phyloP scores from a whole-genome alignment of 2,888 invertebrate genomes.

The Eretmocerus hayati region DNA sequence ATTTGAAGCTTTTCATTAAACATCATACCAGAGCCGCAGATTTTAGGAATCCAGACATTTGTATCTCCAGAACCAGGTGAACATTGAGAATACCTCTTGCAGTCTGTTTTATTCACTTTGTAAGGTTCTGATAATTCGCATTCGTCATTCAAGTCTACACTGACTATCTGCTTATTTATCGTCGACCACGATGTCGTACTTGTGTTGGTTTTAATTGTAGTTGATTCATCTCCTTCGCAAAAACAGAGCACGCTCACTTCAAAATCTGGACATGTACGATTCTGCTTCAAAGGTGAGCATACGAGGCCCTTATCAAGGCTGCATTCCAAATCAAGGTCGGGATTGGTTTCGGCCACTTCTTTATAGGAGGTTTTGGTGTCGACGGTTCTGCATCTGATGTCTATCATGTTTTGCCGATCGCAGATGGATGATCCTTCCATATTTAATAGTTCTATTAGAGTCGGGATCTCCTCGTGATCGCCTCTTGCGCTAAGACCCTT shows the following conservation, averaged over 20 bases:
- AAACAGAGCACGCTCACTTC: constrained; percentile 72
- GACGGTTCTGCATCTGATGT: constrained; percentile 71
- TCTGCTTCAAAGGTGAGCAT: constrained; percentile 22
- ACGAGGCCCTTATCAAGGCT: constrained; percentile 59
- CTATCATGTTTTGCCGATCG: constrained; percentile 55
- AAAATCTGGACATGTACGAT: constrained; percentile 64
- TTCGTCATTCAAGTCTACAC: too few relatives aligned
- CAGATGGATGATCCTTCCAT: constrained; percentile 53
- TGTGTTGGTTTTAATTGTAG: background rate
- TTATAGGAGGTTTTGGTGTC: constrained; percentile 41
- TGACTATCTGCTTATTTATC: background rate
- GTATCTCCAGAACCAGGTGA: constrained; percentile 46
- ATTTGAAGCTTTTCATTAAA: constrained; percentile 60
- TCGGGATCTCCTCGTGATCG: constrained; percentile 58
- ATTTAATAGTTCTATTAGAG: constrained; percentile 49
- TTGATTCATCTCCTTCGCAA: constrained; percentile 44
- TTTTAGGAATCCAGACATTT: constrained; percentile 45
- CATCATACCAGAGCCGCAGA: constrained; percentile 58
- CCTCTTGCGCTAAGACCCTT: constrained; percentile 41
- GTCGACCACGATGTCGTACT: too few relatives aligned
- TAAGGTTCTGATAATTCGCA: constrained; percentile 51
- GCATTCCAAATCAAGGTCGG: constrained; percentile 63
- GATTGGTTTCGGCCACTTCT: constrained; percentile 3
- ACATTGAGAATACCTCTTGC: constrained; percentile 66
- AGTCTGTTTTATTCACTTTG: constrained; percentile 59